A percentile compares a stretch with the other conserved stretches of the same genome.
Evolutionary conservation across 2,113 vertebrate species (phyloP).

Genomic region (Burhinus bistriatus): DNA sequence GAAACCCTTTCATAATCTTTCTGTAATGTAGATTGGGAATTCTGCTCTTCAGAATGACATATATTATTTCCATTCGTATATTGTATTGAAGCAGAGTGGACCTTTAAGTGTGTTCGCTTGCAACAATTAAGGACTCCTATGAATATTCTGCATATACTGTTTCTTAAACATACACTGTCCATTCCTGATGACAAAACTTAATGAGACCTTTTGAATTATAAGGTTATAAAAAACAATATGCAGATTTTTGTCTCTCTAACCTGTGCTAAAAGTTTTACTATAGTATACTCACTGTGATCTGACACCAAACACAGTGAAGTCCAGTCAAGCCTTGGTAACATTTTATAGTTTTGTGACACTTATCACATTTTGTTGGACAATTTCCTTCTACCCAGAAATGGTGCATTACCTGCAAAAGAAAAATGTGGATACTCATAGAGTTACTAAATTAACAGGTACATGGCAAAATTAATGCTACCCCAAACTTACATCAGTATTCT

Average conservation of each 20-base stretch:
- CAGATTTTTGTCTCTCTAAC: neutral
- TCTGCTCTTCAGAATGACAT: neutral
- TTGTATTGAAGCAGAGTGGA: neutral
- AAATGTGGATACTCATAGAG: neutral
- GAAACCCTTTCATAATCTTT: neutral
- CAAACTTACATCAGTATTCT: constrained; percentile 87
- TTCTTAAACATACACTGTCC: neutral
- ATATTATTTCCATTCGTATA: neutral
- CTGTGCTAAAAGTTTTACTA: neutral
- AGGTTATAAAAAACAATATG: neutral
- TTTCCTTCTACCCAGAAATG: constrained; percentile 97
- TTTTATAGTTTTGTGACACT: constrained; percentile 95
- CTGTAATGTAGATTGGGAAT: neutral
- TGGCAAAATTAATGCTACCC: neutral
- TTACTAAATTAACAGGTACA: neutral
- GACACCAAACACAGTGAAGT: constrained; percentile 96
- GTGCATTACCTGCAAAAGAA: constrained; percentile 85
- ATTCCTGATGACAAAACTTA: neutral
- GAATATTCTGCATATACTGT: neutral
- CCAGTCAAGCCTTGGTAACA: constrained; percentile 95
- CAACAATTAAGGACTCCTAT: neutral
- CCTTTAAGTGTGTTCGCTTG: neutral
- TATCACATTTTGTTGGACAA: constrained; percentile 92
- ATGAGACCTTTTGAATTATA: neutral
- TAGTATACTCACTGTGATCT: constrained; percentile 87